phyloP scores from a whole-genome alignment of 2,888 invertebrate genomes.

The Apamea sordens region DNA sequence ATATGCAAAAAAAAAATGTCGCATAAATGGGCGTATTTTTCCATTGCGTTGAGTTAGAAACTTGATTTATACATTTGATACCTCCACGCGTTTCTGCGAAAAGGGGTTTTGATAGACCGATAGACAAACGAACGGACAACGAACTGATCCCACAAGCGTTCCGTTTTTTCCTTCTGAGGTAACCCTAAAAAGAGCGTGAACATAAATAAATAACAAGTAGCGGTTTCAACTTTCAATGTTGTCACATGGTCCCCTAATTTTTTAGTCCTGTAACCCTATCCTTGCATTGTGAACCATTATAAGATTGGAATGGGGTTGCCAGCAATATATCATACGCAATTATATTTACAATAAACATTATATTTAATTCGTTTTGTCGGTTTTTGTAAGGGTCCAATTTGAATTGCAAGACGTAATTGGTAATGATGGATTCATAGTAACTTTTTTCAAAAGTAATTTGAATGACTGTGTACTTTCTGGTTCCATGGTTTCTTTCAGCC shows the following conservation, averaged over 20 bases:
- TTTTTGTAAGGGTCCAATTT: conserved; percentile 50
- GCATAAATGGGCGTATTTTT: not conserved
- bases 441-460: not conserved
- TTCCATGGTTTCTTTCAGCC: not conserved
- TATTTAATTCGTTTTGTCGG: conserved; percentile 69
- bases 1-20: not conserved
- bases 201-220: conserved; percentile 55
- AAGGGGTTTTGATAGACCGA: not conserved
- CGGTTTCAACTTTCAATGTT: conserved; percentile 63
- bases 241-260: conserved; percentile 59
- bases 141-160: not conserved
- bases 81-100: not conserved
- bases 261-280: conserved; percentile 65
- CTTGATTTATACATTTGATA: not conserved
- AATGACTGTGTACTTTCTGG: not conserved
- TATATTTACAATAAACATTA: conserved; percentile 75
- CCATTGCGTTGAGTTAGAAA: too few species aligned
- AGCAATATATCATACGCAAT: conserved; percentile 72
- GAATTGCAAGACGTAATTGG: conserved; percentile 32
- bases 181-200: conserved; percentile 34
- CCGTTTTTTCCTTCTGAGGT: not conserved
- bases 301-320: conserved; percentile 66
- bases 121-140: not conserved
- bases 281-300: conserved; percentile 62
- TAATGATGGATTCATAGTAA: conserved; percentile 24